phyloP scores from a whole-genome alignment of 2,113 vertebrate species.

The Gallinago jamesoni region DNA sequence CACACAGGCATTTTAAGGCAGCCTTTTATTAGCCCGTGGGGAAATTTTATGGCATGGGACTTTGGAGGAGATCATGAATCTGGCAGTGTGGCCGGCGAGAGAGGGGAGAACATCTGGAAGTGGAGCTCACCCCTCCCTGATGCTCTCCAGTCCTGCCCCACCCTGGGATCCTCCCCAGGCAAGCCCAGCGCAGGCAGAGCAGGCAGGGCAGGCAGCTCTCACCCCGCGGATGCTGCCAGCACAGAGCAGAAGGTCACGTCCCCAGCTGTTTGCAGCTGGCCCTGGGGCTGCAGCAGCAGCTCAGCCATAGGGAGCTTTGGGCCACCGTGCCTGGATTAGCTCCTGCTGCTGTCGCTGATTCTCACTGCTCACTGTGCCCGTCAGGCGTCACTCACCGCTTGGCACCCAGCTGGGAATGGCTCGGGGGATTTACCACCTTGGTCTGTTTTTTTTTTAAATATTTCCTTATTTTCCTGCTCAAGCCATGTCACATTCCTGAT shows the following conservation, averaged over 20 bases:
- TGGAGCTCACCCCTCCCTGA: neutral
- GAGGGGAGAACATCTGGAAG: neutral
- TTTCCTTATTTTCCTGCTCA: neutral
- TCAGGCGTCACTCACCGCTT: neutral
- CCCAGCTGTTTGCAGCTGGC: neutral
- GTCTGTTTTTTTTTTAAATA: rapidly evolving
- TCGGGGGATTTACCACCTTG: too few species aligned
- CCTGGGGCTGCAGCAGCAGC: neutral
- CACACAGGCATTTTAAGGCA: neutral
- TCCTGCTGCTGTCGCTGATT: neutral
- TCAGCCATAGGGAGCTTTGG: neutral
- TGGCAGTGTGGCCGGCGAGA: rapidly evolving
- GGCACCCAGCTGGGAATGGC: neutral
- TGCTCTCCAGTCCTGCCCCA: neutral
- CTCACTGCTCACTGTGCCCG: rapidly evolving
- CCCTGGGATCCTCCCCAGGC: rapidly evolving
- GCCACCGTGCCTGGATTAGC: neutral
- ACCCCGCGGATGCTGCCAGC: rapidly evolving
- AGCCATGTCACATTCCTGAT: neutral
- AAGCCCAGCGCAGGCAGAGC: neutral
- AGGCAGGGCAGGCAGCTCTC: neutral
- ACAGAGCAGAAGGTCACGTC: neutral
- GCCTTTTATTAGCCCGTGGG: neutral
- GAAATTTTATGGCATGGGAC: neutral
- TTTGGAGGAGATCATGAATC: neutral